These are phyloP conservation scores for Drosophila virilis DNA, from an alignment of 1,140 invertebrate genomes.

Conservation along the genomic window DNA sequence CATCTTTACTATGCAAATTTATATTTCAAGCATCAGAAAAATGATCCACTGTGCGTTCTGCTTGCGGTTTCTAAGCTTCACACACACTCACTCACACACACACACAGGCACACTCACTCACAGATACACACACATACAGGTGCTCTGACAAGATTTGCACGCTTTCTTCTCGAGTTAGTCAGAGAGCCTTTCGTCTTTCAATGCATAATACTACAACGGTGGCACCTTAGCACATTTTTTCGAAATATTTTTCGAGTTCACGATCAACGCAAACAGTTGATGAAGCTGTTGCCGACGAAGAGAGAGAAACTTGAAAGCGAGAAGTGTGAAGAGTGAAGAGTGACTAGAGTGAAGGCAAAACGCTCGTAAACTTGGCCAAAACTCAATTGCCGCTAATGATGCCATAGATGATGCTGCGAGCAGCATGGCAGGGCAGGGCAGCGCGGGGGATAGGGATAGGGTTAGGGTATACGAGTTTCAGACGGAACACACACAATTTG, in stretches of 20 bases:
- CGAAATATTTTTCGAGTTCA: slow-evolving; percentile 70
- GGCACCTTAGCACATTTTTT: slow-evolving; percentile 71
- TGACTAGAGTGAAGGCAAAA: slow-evolving; percentile 24
- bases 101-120: neutral
- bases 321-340: neutral
- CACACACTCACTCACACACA: slow-evolving; percentile 8
- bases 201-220: slow-evolving; percentile 36
- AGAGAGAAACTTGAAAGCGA: slow-evolving; percentile 29
- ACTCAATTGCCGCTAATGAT: slow-evolving; percentile 73
- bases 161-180: slow-evolving; percentile 69
- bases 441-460: no score
- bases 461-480: neutral
- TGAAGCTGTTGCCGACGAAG: slow-evolving; percentile 12
- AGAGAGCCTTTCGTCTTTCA: slow-evolving; percentile 45
- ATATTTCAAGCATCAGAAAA: slow-evolving; percentile 6
- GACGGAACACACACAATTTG: slow-evolving; percentile 47
- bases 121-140: neutral
- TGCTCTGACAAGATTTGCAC: slow-evolving; percentile 64
- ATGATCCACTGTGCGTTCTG: slow-evolving; percentile 35
- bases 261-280: slow-evolving; percentile 50
- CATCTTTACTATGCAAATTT: neutral
- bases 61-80: slow-evolving; percentile 22
- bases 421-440: neutral
- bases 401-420: slow-evolving; percentile 54
- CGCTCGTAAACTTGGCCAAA: slow-evolving; percentile 40